Percentiles rank a stretch among this genome's conserved stretches.
These are phyloP conservation scores for Leuciscus waleckii DNA, from an alignment of 2,797 vertebrate species.

Conservation along the genomic window DNA sequence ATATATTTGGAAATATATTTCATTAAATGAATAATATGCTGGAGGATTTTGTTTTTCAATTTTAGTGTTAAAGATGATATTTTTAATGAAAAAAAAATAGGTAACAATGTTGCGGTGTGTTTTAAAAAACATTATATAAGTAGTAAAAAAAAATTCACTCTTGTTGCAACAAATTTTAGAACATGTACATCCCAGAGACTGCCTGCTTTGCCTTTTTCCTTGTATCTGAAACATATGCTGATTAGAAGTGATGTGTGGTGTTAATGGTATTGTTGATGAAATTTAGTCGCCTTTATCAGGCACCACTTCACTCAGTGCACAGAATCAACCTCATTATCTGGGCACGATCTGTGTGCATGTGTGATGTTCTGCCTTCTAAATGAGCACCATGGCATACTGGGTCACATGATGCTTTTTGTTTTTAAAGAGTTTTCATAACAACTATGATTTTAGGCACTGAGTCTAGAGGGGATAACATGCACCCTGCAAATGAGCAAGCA, in stretches of 20 bases:
- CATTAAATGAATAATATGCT: conserved; percentile 17
- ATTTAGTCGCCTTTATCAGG: conserved; percentile 37
- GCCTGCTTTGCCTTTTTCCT: conserved; percentile 11
- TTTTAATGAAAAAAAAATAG: not conserved
- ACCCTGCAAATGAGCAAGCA: conserved; percentile 49
- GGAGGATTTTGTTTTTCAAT: conserved; percentile 11
- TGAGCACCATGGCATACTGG: conserved; percentile 22
- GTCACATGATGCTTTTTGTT: conserved; percentile 14
- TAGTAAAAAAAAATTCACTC: not conserved
- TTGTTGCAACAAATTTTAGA: not conserved
- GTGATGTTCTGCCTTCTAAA: conserved; percentile 47
- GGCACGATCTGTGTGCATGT: conserved; percentile 57
- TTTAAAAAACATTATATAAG: not conserved
- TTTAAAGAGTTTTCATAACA: conserved; percentile 50
- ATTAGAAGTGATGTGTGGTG: conserved; percentile 43
- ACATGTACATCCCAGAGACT: not conserved
- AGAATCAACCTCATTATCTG: conserved; percentile 56
- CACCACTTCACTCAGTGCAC: conserved; percentile 46
- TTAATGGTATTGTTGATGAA: conserved; percentile 42
- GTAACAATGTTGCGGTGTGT: not conserved
- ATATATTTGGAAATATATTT: conserved; percentile 46
- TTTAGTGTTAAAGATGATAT: not conserved
- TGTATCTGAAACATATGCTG: conserved; percentile 1
- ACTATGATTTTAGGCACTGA: conserved; percentile 51
- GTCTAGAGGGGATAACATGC: conserved; percentile 14